Evolutionary conservation across 2,113 vertebrate species (phyloP).

Genomic region (Hippocampus zosterae): DNA sequence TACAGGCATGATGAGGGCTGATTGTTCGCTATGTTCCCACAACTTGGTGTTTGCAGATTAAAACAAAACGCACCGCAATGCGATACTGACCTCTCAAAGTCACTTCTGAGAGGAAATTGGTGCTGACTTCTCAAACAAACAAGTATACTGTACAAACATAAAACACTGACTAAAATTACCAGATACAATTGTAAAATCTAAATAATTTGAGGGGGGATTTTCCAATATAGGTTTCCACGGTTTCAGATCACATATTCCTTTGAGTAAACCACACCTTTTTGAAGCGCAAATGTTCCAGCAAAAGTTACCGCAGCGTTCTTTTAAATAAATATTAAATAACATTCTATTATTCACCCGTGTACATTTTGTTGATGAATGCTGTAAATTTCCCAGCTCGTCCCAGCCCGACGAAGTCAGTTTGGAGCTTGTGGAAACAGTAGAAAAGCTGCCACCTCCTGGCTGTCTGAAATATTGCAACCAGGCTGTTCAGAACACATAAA

Average conservation of each 20-base stretch:
- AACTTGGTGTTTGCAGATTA: constrained; percentile 22
- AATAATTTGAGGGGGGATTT: background rate
- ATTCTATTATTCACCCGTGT: background rate
- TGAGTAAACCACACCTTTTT: background rate
- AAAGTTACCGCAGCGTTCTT: too few species aligned
- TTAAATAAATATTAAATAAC: background rate
- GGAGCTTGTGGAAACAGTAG: constrained; percentile 61
- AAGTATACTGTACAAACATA: background rate
- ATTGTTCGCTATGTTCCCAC: constrained; percentile 35
- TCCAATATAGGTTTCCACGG: background rate
- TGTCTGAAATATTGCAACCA: constrained; percentile 45
- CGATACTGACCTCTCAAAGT: constrained; percentile 12
- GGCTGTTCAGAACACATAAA: constrained; percentile 18
- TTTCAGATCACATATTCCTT: background rate
- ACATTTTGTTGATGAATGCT: background rate
- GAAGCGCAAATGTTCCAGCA: background rate
- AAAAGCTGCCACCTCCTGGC: constrained; percentile 77
- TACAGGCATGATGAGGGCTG: constrained; percentile 35
- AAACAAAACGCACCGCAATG: constrained; percentile 18
- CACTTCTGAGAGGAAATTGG: background rate
- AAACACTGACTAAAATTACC: background rate
- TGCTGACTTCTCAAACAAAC: constrained; percentile 10
- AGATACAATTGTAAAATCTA: background rate
- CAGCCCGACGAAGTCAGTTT: background rate
- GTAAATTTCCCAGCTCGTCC: background rate